Conservation (phyloP, 2,113 vertebrate species). For the Paramormyrops kingsleyae region DNA sequence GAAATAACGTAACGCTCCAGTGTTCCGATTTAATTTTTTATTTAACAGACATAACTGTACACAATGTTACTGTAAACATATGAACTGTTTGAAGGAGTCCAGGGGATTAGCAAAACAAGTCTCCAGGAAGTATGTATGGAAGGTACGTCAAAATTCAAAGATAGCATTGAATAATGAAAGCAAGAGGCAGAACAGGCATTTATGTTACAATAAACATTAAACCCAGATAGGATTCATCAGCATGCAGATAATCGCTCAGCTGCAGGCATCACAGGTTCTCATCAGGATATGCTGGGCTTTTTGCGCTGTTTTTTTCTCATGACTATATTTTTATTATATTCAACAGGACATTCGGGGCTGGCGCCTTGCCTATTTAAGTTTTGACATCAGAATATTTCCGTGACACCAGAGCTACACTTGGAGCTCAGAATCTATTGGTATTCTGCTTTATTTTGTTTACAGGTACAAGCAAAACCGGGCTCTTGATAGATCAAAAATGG, state of each 20-base stretch:
- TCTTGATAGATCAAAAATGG: neutral
- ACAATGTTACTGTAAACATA: neutral
- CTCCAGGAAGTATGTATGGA: neutral
- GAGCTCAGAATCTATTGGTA: neutral
- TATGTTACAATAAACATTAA: neutral
- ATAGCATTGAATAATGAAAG: neutral
- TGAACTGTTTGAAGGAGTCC: neutral
- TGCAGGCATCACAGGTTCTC: neutral
- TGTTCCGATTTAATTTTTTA: slow-evolving; percentile 6
- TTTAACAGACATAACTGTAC: neutral
- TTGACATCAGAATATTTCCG: neutral
- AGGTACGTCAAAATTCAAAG: neutral
- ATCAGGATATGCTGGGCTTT: neutral
- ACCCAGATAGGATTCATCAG: neutral
- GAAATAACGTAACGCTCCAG: slow-evolving; percentile 39
- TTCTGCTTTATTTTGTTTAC: neutral
- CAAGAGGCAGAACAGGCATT: neutral
- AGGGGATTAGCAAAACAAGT: neutral
- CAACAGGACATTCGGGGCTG: neutral
- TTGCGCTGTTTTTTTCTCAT: neutral
- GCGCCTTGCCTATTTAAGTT: neutral
- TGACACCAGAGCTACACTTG: neutral
- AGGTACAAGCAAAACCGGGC: neutral
- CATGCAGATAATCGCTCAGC: neutral
- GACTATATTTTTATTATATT: neutral